phyloP scores from a whole-genome alignment of 2,888 invertebrate genomes.

The Keiferia lycopersicella region DNA sequence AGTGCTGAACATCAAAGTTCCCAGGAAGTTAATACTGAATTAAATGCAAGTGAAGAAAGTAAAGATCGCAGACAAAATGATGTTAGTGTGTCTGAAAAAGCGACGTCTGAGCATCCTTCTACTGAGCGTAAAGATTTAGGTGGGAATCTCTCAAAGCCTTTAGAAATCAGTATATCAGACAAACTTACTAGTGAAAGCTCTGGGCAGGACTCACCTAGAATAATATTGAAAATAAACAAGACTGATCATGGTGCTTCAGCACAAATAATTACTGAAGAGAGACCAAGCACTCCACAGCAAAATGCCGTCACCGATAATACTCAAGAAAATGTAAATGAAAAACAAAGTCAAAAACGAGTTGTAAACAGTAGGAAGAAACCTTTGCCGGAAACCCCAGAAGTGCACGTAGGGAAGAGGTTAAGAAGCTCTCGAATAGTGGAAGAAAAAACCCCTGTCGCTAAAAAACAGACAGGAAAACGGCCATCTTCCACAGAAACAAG shows the following conservation, averaged over 20 bases:
- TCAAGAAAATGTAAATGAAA: constrained; percentile 57
- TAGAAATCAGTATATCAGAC: constrained; percentile 73
- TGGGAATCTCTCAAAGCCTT: constrained; percentile 67
- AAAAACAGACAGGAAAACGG: constrained; percentile 58
- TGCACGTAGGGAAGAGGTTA: constrained; percentile 66
- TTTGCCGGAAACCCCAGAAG: constrained; percentile 46
- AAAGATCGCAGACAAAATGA: constrained; percentile 44
- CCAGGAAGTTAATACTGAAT: constrained; percentile 41
- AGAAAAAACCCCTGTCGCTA: constrained; percentile 55
- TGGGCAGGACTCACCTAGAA: constrained; percentile 79
- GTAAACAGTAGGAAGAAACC: constrained; percentile 62
- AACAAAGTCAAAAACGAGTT: constrained; percentile 53
- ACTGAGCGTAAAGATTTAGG: constrained; percentile 45
- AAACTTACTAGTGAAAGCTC: constrained; percentile 64
- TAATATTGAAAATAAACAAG: constrained; percentile 85
- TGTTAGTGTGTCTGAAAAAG: constrained; percentile 34
- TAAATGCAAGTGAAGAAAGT: constrained; percentile 38
- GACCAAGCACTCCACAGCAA: constrained; percentile 49
- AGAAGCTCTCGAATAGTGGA: constrained; percentile 71
- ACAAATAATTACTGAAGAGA: constrained; percentile 75
- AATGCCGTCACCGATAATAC: constrained; percentile 51
- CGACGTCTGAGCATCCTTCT: neutral
- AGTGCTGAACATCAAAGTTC: constrained; percentile 40
- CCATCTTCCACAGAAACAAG: constrained; percentile 52
- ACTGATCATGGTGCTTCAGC: constrained; percentile 78